Evolutionary conservation across 2,888 invertebrate genomes (phyloP).

Genomic region (Xylota sylvarum): DNA sequence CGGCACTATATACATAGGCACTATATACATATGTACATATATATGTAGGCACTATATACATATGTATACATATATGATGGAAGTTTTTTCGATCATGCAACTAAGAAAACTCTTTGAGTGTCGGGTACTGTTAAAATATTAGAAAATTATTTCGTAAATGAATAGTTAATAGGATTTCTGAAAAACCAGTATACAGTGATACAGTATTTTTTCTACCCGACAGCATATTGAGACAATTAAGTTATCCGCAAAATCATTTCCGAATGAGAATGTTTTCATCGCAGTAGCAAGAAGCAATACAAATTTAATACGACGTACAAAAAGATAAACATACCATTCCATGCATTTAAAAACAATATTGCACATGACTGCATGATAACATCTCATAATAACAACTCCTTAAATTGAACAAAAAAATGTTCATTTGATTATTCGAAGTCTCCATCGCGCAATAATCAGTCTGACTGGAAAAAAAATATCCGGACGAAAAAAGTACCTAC

Average conservation of each 20-base stretch:
- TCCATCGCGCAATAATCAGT: constrained; percentile 14
- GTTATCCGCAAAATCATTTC: background rate
- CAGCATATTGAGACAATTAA: too few species aligned
- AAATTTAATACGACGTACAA: background rate
- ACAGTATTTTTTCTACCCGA: too few species aligned
- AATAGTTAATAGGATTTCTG: too few species aligned
- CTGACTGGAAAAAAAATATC: background rate
- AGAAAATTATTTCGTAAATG: too few species aligned
- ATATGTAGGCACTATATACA: too few species aligned
- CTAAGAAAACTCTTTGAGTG: too few species aligned
- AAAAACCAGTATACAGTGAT: too few species aligned
- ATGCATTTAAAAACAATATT: constrained; percentile 8
- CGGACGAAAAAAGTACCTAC: background rate
- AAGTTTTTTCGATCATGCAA: too few species aligned
- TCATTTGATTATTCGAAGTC: background rate
- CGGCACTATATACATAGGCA: too few species aligned
- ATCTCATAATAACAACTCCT: background rate
- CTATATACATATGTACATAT: too few species aligned
- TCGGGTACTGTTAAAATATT: too few species aligned
- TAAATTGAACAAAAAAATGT: background rate
- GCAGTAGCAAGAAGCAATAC: background rate
- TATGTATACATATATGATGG: too few species aligned
- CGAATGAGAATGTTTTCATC: background rate
- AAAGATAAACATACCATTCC: background rate
- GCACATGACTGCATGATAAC: background rate